Evolutionary conservation across 2,888 invertebrate genomes (phyloP).

Genomic region (Gastracanthus pulcherrimus): DNA sequence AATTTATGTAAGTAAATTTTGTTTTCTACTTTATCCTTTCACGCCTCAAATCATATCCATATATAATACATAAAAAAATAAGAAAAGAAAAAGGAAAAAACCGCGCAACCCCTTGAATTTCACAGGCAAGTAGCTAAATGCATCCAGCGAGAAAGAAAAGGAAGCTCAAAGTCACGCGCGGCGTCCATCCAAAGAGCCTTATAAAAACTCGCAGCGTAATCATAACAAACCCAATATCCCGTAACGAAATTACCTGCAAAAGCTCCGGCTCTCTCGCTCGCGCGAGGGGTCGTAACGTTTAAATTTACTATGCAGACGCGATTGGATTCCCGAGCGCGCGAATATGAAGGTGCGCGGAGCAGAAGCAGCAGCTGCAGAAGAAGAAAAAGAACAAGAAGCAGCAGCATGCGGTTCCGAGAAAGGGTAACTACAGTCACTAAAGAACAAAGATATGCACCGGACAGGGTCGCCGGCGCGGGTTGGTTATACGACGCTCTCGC

Average conservation of each 20-base stretch:
- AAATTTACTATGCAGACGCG: slow-evolving; percentile 51
- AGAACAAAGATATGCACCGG: slow-evolving; percentile 33
- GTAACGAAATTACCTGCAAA: slow-evolving; percentile 31
- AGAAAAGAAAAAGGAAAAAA: neutral
- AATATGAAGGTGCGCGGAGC: neutral
- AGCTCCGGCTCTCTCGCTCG: no score
- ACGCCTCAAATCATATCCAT: no score
- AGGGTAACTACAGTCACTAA: slow-evolving; percentile 22
- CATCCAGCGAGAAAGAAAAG: neutral
- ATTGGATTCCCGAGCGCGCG: slow-evolving; percentile 36
- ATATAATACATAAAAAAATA: no score
- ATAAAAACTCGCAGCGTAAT: slow-evolving; percentile 6
- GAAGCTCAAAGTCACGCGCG: neutral
- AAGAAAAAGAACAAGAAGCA: neutral
- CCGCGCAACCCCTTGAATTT: no score
- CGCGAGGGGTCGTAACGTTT: slow-evolving; percentile 27
- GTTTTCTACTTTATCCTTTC: no score
- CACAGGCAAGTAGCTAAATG: no score
- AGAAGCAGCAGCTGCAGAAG: neutral
- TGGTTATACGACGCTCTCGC: neutral
- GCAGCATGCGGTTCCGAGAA: slow-evolving; percentile 28
- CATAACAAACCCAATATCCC: slow-evolving; percentile 33
- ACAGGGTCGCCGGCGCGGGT: slow-evolving; percentile 26
- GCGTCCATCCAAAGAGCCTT: neutral
- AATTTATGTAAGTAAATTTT: no score